Evolutionary conservation across 2,797 vertebrate species (phyloP).

Genomic region (Rhyacichthys aspro): DNA sequence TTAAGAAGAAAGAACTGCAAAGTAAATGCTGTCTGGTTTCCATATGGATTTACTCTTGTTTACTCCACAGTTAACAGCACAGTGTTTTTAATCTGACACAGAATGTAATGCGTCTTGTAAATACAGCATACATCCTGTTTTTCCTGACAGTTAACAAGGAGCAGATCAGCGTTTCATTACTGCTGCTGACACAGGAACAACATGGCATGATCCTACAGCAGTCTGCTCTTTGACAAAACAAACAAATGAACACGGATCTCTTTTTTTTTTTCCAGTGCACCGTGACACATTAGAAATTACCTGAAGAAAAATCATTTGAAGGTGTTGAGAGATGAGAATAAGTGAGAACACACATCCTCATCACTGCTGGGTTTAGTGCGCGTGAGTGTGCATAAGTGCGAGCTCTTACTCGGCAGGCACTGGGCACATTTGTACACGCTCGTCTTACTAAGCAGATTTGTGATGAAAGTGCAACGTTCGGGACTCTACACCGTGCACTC

Average conservation of each 20-base stretch:
- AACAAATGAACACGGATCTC: slow-evolving; percentile 18
- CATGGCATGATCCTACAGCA: slow-evolving; percentile 22
- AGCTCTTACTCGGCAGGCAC: slow-evolving; percentile 38
- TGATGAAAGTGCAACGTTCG: slow-evolving; percentile 55
- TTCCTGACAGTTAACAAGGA: slow-evolving; percentile 23
- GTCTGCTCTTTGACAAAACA: slow-evolving; percentile 7
- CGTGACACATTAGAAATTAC: slow-evolving; percentile 2
- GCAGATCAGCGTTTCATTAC: slow-evolving; percentile 18
- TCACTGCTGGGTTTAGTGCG: background rate
- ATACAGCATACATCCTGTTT: slow-evolving; percentile 21
- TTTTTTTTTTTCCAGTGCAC: background rate
- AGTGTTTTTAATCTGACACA: slow-evolving; percentile 3
- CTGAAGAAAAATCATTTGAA: slow-evolving; percentile 6
- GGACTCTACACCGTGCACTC: slow-evolving; percentile 38
- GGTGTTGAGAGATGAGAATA: background rate
- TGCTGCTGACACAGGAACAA: slow-evolving; percentile 20
- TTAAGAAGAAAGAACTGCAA: no score
- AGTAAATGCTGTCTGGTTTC: background rate
- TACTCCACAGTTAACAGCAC: background rate
- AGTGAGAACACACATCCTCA: background rate
- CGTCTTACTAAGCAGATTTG: slow-evolving; percentile 62
- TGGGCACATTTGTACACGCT: slow-evolving; percentile 25
- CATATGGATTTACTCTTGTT: background rate
- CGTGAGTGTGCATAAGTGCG: slow-evolving; percentile 11
- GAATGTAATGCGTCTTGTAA: background rate